Evolutionary conservation across 1,140 invertebrate genomes (phyloP), one percentile per base, ranked within the genome.

Genomic region (Leptopilina boulardi): DNA sequence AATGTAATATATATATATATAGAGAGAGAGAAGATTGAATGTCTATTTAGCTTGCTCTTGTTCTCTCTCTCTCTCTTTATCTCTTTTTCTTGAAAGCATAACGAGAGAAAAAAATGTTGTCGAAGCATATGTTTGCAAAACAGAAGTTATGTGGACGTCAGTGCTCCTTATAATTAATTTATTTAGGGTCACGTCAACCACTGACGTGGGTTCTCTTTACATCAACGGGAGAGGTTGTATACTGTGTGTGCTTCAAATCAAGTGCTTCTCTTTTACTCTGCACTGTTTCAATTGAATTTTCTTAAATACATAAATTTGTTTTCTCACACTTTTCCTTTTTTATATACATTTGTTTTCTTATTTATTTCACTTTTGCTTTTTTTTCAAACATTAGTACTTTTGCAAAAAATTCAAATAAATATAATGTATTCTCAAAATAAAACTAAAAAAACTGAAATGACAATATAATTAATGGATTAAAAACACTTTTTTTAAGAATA

Each of bases 91-190:
- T 5, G 3, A 66, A 66, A 66, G 56, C 56, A n/a, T n/a, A 66
- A 66, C 26, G 10, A 66, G 59, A 23, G 59, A 66, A 30, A 66
- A n/a, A 66, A 13, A 66, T 66, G 59, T 66, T 30, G 59, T 30
- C 59, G 59, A 34, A 30, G 59, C 23, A 66, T 66, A 66, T 66
- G 59, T 66, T 34, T 66, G 10, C 26, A 66, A 66, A 34, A 34
- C 26, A 30, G 59, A 66, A 34, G 59, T 66, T 66, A 66, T 66
- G 59, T 66, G 47, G n/a, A 51, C 47, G 47, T 51, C 47, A 51
- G 47, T 51, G 59, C 11, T 66, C 23, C 59, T 66, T 66, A 66
- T 66, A 66, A 66, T 66, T 66, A 66, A 66, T 66, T 66, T n/a
- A 66, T 66, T 66, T 66, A 23, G 59, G 59, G 59, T 66, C 59